A percentile compares a stretch with the other conserved stretches of the same genome.
These are phyloP conservation scores for Cebidichthys violaceus DNA, from an alignment of 2,113 vertebrate genomes.

Conservation along the genomic window DNA sequence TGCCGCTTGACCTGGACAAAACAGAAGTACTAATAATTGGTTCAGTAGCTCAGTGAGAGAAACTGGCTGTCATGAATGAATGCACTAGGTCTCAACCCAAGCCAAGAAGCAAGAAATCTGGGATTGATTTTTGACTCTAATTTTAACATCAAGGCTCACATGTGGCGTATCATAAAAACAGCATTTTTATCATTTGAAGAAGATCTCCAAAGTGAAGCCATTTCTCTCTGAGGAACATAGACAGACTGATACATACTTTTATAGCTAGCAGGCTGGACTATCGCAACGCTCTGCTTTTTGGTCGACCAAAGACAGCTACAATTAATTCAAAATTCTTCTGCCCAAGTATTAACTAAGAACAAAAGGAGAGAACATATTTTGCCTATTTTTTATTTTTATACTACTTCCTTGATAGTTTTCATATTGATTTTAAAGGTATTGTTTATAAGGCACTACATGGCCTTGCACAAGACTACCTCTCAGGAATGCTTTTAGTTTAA, in stretches of 20 bases:
- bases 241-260: too few species aligned
- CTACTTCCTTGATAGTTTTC: not conserved
- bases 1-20: not conserved
- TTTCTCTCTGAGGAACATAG: too few species aligned
- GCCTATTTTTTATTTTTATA: not conserved
- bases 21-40: not conserved
- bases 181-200: too few species aligned
- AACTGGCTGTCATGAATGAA: not conserved
- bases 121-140: not conserved
- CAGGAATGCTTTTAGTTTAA: not conserved
- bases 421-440: too few species aligned
- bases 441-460: too few species aligned
- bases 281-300: too few species aligned
- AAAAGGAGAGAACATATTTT: not conserved
- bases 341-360: too few species aligned
- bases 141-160: not conserved
- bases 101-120: not conserved
- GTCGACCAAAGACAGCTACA: not conserved
- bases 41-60: not conserved
- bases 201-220: too few species aligned
- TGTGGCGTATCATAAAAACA: not conserved
- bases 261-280: too few species aligned
- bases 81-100: not conserved
- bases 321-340: not conserved
- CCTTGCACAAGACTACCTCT: too few species aligned